Base-by-base conservation (phyloP, 1,140 invertebrate genomes). In the Scylla paramamosain region DNA sequence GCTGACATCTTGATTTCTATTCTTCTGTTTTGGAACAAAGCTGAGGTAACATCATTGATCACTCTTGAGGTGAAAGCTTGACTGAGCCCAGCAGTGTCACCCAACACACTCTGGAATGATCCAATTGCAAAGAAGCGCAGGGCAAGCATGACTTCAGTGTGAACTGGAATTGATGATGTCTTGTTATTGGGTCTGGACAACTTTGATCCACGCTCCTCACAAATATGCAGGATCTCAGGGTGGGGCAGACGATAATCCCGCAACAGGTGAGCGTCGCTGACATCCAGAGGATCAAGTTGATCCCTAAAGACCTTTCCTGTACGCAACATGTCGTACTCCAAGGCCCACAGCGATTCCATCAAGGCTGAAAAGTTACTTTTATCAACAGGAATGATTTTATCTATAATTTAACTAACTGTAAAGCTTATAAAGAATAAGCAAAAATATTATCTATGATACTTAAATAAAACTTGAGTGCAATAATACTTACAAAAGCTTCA, bases 1-100 rank as follows among this genome's bases (percentile, higher is more conserved):
- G 0, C 29, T 32, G 92, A 84, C 77, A 93, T 93, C 59, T 46
- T 93, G 39, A 86, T 93, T 48, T 92, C 91, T 86, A 28, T 39
- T 48, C 77, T 46, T 84, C 31, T 48, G 28, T 84, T 93, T 20
- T 46, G n/a, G 87, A 1, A 46, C 7, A 93, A 14, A 14, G 28
- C 83, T 39, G 28, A 0, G 32, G 32, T 93, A 28, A 93, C 82
- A 87, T 77, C 0, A 25, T 12, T 83, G 0, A 93, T 45, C 20
- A 45, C 28, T 39, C 59, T 28, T 12, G 28, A 0, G 16, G 84
- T 77, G 45, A 28, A 83, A 14, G 91, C 12, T n/a, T 93, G 59
- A 28, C 59, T 83, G 16, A 93, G 39, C 8, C 87, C 90, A 4
- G 46, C 31, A 12, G 90, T 29, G 10, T 91, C 6, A n/a, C 16